Evolutionary conservation across 92 coral and sea anemone species (phyloP), one percentile per base, ranked within the genome.

Genomic region (Phenganax marumi): DNA sequence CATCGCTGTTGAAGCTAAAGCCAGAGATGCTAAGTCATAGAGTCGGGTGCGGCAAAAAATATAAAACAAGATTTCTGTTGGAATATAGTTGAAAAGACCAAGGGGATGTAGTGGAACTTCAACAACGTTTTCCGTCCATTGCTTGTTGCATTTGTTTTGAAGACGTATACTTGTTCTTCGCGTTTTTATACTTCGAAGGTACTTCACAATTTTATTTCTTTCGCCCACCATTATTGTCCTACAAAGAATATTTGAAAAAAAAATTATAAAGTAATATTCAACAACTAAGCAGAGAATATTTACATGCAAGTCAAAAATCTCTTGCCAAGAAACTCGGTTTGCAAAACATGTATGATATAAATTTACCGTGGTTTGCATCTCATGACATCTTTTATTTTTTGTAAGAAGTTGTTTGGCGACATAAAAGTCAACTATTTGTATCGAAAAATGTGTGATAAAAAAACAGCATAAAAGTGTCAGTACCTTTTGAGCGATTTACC

Each of bases 121-220:
- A 43, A 70, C 66, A 61, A 76, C 16, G 84, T 47, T 49, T 69
- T 69, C 74, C 69, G 89, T 71, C 22, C 39, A 49, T 17, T 81
- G 88, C 80, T 88, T 73, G 60, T 61, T 69, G 70, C 80, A 18
- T 63, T 63, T 61, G 49, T 78, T 78, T 78, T 78, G 83, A 78
- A 78, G 87, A 65, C 85, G 84, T 63, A 71, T 75, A 55, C 89
- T 81, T 22, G 75, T 77, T 80, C 84, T 83, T 73, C 84, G 79
- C 55, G 85, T 84, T 86, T 96, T 96, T 54, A 92, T 90, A 63
- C 89, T 96, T 91, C 76, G 88, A 90, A 96, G 90, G 87, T 92
- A 96, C 50, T 79, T 87, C 18, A 78, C 83, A 43, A 78, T 78
- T 78, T 63, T 78, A 23, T 78, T 78, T n/a, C 68, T 78, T 56